Conservation (phyloP, 2,113 vertebrate species). For the Upupa epops region DNA sequence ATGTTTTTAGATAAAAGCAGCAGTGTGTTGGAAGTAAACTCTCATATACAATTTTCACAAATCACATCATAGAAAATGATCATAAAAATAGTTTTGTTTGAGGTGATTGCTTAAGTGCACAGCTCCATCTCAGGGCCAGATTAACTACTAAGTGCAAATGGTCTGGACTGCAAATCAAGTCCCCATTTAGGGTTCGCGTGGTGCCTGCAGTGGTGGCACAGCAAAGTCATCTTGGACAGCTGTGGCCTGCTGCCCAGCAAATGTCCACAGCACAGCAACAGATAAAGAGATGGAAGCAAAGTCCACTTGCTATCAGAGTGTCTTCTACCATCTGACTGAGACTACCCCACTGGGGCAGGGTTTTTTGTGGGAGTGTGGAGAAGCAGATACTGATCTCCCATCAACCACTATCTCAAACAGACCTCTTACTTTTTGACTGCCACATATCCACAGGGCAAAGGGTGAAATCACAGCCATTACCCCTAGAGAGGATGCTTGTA, state of each 20-base stretch:
- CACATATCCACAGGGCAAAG: neutral
- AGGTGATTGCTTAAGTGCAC: slow-evolving; percentile 47
- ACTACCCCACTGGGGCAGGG: neutral
- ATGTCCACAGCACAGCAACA: neutral
- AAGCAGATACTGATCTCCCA: neutral
- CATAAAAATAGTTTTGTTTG: slow-evolving; percentile 53
- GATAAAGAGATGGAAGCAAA: neutral
- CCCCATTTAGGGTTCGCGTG: neutral
- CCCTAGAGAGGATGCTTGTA: neutral
- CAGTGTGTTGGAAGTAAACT: slow-evolving; percentile 53
- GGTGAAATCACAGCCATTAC: neutral
- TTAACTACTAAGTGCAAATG: neutral
- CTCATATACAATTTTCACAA: slow-evolving; percentile 53
- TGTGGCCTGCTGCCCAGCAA: neutral
- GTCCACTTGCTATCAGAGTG: neutral
- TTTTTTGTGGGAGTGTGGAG: neutral
- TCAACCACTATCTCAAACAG: neutral
- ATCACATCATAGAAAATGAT: slow-evolving; percentile 54
- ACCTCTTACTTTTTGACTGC: neutral
- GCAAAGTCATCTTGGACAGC: neutral
- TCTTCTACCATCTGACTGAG: neutral
- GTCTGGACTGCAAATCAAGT: neutral
- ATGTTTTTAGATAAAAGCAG: slow-evolving; percentile 59
- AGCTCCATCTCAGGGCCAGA: neutral
- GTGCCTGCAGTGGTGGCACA: neutral